phyloP scores from a whole-genome alignment of 2,113 vertebrate species.

The Phaetusa simplex region DNA sequence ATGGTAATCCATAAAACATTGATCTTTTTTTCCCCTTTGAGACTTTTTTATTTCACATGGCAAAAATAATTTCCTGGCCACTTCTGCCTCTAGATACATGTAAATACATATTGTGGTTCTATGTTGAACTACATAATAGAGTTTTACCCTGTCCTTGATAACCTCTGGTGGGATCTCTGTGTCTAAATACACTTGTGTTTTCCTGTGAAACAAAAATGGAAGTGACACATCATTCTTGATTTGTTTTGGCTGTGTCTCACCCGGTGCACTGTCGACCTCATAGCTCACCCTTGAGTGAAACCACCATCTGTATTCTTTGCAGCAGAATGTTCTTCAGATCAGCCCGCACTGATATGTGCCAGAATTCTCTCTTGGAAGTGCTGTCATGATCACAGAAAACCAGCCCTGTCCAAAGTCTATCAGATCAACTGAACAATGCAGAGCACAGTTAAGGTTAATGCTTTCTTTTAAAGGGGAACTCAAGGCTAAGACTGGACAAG shows the following conservation, averaged over 20 bases:
- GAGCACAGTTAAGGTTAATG: neutral
- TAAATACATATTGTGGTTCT: neutral
- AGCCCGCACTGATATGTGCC: neutral
- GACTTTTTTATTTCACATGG: neutral
- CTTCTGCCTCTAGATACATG: neutral
- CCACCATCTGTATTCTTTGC: neutral
- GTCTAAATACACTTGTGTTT: neutral
- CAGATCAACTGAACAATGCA: neutral
- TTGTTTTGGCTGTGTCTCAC: neutral
- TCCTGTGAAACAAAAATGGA: neutral
- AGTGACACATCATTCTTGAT: neutral
- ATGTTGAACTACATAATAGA: neutral
- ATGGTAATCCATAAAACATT: neutral
- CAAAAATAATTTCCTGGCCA: neutral
- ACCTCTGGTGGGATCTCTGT: neutral
- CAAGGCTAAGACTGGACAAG: neutral
- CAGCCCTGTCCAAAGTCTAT: neutral
- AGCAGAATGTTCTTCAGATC: neutral
- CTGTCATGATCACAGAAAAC: neutral
- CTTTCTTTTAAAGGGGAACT: neutral
- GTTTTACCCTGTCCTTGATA: neutral
- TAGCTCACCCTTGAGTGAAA: neutral
- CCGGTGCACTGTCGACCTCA: neutral
- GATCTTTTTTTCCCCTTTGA: neutral
- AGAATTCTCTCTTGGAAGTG: neutral